These are phyloP conservation scores for Cladorhizidae sp. DNA, from an alignment of 37 sponge, comb jelly and placozoan genomes.

Conservation along the genomic window DNA sequence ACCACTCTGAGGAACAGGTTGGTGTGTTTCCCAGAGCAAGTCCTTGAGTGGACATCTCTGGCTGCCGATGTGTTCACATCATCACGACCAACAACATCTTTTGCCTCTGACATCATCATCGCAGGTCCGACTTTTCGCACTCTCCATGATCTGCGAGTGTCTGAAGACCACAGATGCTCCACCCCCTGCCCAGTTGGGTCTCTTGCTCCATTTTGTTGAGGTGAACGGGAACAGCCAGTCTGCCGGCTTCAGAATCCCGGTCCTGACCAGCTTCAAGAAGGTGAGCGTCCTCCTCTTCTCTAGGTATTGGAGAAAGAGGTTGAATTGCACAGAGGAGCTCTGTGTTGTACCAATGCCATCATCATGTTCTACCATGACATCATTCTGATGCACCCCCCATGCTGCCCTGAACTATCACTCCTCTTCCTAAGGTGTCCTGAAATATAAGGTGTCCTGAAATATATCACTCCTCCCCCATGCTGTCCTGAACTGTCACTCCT, in stretches of 20 bases:
- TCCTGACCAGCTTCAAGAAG: conserved; percentile 64
- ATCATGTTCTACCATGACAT: too few relatives aligned
- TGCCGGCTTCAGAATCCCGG: conserved; percentile 51
- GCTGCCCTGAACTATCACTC: too few relatives aligned
- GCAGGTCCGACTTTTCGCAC: conserved; percentile 54
- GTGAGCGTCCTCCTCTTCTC: conserved; percentile 38
- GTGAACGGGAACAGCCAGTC: conserved; percentile 71
- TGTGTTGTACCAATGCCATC: too few relatives aligned
- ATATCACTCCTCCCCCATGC: too few relatives aligned
- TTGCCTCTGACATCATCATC: background rate
- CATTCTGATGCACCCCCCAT: too few relatives aligned
- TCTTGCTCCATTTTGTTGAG: conserved; percentile 47
- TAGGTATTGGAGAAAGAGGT: background rate
- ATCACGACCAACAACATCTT: background rate
- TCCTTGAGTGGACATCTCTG: background rate
- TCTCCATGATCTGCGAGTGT: conserved; percentile 74
- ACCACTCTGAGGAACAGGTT: conserved; percentile 54
- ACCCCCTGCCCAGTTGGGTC: conserved; percentile 8
- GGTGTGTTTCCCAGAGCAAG: too few relatives aligned
- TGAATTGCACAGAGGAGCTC: background rate
- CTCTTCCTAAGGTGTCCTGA: too few relatives aligned
- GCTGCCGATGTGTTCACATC: too few relatives aligned
- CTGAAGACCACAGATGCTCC: conserved; percentile 57
- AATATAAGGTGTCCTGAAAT: too few relatives aligned
- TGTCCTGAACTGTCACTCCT: too few relatives aligned